Base-by-base conservation (phyloP, 2,888 invertebrate genomes). In the Campaea margaritaria region DNA sequence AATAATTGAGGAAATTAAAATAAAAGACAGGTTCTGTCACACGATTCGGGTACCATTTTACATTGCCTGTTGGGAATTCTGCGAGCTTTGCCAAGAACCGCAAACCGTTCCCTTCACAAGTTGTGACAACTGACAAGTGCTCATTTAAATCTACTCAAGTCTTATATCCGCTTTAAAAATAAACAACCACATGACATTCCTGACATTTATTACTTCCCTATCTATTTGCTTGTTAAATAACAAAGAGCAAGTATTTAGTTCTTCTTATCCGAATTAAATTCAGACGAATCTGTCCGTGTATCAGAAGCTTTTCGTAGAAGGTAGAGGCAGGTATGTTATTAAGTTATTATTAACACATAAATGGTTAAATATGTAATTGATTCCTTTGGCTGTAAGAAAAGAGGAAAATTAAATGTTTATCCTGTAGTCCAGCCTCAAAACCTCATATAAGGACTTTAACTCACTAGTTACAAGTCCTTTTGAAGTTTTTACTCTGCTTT, bases 321-420 rank as follows among this genome's bases (percentile, higher is more conserved):
- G 12, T 36, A 10, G 34, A 28, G 49, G 28, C 49, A 50, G 41
- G 41, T 49, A n/a, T 5, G 42, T 42, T 31, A 34, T 43, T 50
- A 28, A 31, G 1, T 31, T 31, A 31, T 31, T 31, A 31, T 9
- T 9, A n/a, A 9, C 31, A 10, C 11, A n/a, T 14, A 13, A 39
- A 27, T 41, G 4, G 7, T 31, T 31, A 1, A 21, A 5, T 3
- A 21, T 2, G 21, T 21, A 21, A 31, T 31, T 1, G 31, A 31
- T 31, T 31, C 10, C 31, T 31, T 31, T 31, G 1, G 10, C 31
- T 7, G 8, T 31, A 9, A 31, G 7, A 10, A 3, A 31, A 9
- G 31, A 9, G 31, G 31, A 31, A n/a, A 31, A 31, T 31, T 31
- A 7, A 31, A 31, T 9, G 8, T 31, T 31, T 7, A 31, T 9